Conservation (phyloP, 2,797 vertebrate species). For the Meda fulgida region DNA sequence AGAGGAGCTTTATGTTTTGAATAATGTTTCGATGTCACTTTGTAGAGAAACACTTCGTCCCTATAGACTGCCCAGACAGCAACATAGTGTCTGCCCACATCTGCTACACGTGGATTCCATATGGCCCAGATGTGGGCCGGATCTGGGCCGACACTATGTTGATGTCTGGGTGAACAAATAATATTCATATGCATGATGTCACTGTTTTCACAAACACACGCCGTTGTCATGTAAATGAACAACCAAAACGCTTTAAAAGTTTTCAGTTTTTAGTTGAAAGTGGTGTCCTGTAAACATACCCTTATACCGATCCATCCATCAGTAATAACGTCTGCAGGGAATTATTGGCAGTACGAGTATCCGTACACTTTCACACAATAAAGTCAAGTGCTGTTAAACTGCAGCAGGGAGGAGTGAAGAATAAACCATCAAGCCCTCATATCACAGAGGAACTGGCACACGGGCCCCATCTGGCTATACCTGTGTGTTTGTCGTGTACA, state of each 20-base stretch:
- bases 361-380: conserved; percentile 13
- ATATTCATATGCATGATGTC: no score
- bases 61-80: no score
- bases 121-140: no score
- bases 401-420: conserved; percentile 45
- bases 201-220: no score
- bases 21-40: background rate
- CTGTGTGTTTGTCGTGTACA: background rate
- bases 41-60: no score
- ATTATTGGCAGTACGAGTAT: conserved; percentile 16
- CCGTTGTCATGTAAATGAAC: no score
- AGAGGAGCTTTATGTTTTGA: no score
- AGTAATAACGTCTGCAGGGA: conserved; percentile 14
- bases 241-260: background rate
- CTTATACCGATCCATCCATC: background rate
- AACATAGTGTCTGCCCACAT: no score
- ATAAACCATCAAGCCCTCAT: conserved; percentile 45
- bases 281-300: background rate
- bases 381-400: conserved; percentile 26
- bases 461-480: background rate
- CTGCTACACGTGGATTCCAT: no score
- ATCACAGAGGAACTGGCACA: conserved; percentile 62
- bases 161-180: background rate
- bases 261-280: background rate
- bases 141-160: no score